Evolutionary conservation across 2,888 invertebrate genomes (phyloP).

Genomic region (Leptinotarsa haldemani): DNA sequence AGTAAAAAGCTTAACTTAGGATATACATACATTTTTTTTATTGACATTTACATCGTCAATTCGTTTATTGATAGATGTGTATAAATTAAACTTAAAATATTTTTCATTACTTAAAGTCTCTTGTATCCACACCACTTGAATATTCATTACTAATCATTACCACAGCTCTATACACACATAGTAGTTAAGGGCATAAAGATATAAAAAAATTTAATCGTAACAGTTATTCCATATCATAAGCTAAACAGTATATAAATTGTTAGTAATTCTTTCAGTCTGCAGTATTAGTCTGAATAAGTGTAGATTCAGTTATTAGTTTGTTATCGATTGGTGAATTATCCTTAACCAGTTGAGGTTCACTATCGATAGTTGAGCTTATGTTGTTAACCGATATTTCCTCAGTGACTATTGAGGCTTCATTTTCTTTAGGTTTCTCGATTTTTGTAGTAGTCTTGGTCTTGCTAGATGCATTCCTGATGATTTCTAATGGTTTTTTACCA

Average conservation of each 20-base stretch:
- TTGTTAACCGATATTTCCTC: constrained; percentile 53
- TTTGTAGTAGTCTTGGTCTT: constrained; percentile 56
- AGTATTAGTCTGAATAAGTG: constrained; percentile 55
- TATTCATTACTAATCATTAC: constrained; percentile 56
- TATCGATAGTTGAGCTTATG: constrained; percentile 43
- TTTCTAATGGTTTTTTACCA: constrained; percentile 54
- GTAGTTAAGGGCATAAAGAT: constrained; percentile 54
- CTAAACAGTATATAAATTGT: constrained; percentile 34
- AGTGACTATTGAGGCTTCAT: constrained; percentile 55
- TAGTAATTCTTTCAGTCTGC: constrained; percentile 59
- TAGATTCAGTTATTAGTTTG: constrained; percentile 59
- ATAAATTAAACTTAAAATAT: constrained; percentile 51
- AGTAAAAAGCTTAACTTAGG: constrained; percentile 60
- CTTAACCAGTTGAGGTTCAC: constrained; percentile 57
- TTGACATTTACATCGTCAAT: constrained; percentile 40
- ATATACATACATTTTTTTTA: constrained; percentile 53
- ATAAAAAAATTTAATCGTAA: constrained; percentile 59
- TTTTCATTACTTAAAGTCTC: constrained; percentile 48
- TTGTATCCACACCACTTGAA: constrained; percentile 55
- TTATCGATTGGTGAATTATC: constrained; percentile 64
- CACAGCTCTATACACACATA: constrained; percentile 63
- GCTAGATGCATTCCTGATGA: constrained; percentile 47
- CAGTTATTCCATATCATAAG: constrained; percentile 47
- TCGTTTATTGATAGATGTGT: constrained; percentile 42
- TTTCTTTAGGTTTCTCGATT: constrained; percentile 59